These are phyloP conservation scores for Eulemur mongoz DNA, from an alignment of 2,797 vertebrate species.

Conservation along the genomic window DNA sequence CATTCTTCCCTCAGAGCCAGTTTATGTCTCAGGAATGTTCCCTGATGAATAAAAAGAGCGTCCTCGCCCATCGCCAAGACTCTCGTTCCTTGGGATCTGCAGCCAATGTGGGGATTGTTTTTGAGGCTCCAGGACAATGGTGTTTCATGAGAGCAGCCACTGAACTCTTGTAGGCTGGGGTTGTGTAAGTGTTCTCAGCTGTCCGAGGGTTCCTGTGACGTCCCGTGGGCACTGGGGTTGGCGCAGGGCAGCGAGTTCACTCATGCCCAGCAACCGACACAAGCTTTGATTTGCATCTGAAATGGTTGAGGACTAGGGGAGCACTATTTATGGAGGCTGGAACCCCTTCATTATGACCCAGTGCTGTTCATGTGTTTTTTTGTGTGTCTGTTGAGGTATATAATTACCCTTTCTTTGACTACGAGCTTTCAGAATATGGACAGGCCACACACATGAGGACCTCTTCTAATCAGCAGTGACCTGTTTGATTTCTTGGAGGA, in stretches of 20 bases:
- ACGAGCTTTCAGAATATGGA: constrained; percentile 35
- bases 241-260: constrained; percentile 70
- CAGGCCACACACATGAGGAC: background rate
- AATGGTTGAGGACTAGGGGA: constrained; percentile 66
- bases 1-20: background rate
- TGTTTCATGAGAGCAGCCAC: background rate
- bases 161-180: background rate
- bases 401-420: constrained; percentile 72
- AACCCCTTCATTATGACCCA: constrained; percentile 67
- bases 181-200: background rate
- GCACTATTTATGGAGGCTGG: constrained; percentile 66
- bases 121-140: background rate
- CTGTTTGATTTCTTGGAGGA: background rate
- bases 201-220: background rate
- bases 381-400: constrained; percentile 63
- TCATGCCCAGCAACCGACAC: constrained; percentile 55
- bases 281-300: constrained; percentile 77
- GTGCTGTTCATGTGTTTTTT: constrained; percentile 66
- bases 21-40: background rate
- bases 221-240: background rate
- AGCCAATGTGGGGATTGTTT: background rate
- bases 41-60: background rate
- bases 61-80: background rate
- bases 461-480: background rate
- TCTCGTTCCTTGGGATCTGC: background rate